Evolutionary conservation across 2,113 vertebrate species (phyloP).

Genomic region (Varanus komodoensis): DNA sequence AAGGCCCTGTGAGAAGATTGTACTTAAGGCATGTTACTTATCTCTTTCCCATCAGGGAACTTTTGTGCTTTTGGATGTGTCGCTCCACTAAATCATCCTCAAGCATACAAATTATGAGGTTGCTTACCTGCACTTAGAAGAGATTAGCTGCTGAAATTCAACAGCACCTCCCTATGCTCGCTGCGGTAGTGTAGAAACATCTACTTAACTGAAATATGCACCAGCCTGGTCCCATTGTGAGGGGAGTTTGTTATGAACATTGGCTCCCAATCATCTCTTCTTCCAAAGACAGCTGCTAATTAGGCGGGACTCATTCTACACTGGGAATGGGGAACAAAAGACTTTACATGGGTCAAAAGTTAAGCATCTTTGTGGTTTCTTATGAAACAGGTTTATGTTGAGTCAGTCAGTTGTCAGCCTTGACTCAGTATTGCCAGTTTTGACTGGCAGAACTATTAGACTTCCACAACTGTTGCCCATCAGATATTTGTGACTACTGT

Average conservation of each 20-base stretch:
- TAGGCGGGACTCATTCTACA: not conserved
- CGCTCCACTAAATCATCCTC: conserved; percentile 59
- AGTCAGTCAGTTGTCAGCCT: not conserved
- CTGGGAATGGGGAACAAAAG: not conserved
- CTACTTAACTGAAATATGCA: conserved; percentile 14
- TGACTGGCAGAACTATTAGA: not conserved
- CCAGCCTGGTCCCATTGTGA: not conserved
- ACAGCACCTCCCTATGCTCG: conserved; percentile 53
- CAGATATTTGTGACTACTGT: too few relatives aligned
- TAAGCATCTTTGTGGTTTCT: not conserved
- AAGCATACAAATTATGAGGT: conserved; percentile 60
- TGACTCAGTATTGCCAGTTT: not conserved
- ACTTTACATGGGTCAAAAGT: not conserved
- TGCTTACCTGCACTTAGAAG: conserved; percentile 57
- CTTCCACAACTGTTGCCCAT: not conserved
- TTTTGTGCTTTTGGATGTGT: conserved; percentile 64
- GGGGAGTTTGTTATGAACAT: not conserved
- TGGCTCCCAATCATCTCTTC: not conserved
- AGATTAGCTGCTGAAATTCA: conserved; percentile 52
- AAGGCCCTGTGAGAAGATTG: conserved; percentile 56
- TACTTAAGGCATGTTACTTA: conserved; percentile 64
- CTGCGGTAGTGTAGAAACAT: not conserved
- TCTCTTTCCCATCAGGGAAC: conserved; percentile 65
- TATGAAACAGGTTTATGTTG: not conserved
- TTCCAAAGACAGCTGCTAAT: not conserved